Percentiles rank a stretch among this genome's conserved stretches.
phyloP scores from a whole-genome alignment of 2,797 vertebrate species.

The Sciurus carolinensis region DNA sequence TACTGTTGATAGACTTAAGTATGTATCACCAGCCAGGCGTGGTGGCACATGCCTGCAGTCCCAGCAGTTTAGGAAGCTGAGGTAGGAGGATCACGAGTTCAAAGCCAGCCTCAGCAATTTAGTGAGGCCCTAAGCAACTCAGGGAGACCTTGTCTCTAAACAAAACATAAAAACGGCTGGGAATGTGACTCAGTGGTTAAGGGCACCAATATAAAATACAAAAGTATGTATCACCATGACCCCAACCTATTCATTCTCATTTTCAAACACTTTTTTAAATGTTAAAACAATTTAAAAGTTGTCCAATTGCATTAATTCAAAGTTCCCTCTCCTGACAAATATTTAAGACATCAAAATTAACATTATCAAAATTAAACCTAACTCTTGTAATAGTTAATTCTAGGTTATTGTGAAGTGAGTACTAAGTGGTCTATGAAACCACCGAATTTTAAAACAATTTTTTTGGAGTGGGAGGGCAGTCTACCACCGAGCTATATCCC shows the following conservation, averaged over 20 bases:
- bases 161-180: too few species aligned
- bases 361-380: constrained; percentile 59
- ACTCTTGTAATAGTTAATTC: constrained; percentile 60
- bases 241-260: constrained; percentile 37
- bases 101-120: too few species aligned
- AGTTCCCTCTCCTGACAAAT: constrained; percentile 11
- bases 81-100: too few species aligned
- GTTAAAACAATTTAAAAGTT: constrained; percentile 55
- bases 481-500: too few species aligned
- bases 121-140: too few species aligned
- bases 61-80: too few species aligned
- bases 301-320: constrained; percentile 41
- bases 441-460: constrained; percentile 54
- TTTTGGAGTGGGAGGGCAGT: too few species aligned
- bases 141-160: too few species aligned
- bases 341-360: constrained; percentile 67
- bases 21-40: background rate
- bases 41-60: too few species aligned
- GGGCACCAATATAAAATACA: too few species aligned
- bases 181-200: too few species aligned
- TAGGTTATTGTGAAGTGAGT: constrained; percentile 22
- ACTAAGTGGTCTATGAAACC: background rate
- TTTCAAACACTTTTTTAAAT: constrained; percentile 35
- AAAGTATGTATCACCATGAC: background rate
- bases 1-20: background rate